Evolutionary conservation across 2,113 vertebrate species (phyloP), one percentile per base, ranked within the genome.

Genomic region (Kobus ellipsiprymnus): DNA sequence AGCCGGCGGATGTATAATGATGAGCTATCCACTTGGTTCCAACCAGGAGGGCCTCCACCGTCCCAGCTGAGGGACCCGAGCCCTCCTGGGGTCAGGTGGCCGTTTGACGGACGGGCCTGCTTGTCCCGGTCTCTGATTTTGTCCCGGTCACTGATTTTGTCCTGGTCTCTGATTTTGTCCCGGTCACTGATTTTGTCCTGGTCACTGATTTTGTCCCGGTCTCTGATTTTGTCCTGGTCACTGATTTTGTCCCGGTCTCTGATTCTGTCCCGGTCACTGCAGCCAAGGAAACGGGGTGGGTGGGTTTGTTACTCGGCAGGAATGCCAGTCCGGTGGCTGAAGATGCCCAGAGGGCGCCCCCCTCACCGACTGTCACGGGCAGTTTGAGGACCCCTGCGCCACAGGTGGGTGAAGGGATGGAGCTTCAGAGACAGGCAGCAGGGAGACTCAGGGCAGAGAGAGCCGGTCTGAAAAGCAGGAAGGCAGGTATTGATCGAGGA

Each of bases 141-240:
- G 23, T 14, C 4, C 25, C 2, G n/a, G n/a, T n/a, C n/a, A n/a
- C n/a, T n/a, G n/a, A n/a, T n/a, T n/a, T n/a, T n/a, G n/a, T n/a
- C n/a, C n/a, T n/a, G 5, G 11, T 23, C 0, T 11, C 11, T 21
- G 40, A 40, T 40, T 40, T 3, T 40, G 23, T 14, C 4, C 25
- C 2, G 5, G 11, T 23, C 0, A 7, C 11, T 21, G 9, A n/a
- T n/a, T n/a, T n/a, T n/a, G 23, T 14, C 4, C 25, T 1, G 5
- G 11, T 23, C 0, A 7, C 11, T 21, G 40, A 40, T 40, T 40
- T 3, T 40, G 23, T 14, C 4, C 25, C 2, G 5, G 11, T 23
- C 0, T n/a, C n/a, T n/a, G n/a, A n/a, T n/a, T n/a, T 9, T 13
- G 4, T 33, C 80, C 46, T 4, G 12, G 25, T 15, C 30, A 50